Conservation (phyloP, 2,888 invertebrate species). For the Standfussiana lucernea region DNA sequence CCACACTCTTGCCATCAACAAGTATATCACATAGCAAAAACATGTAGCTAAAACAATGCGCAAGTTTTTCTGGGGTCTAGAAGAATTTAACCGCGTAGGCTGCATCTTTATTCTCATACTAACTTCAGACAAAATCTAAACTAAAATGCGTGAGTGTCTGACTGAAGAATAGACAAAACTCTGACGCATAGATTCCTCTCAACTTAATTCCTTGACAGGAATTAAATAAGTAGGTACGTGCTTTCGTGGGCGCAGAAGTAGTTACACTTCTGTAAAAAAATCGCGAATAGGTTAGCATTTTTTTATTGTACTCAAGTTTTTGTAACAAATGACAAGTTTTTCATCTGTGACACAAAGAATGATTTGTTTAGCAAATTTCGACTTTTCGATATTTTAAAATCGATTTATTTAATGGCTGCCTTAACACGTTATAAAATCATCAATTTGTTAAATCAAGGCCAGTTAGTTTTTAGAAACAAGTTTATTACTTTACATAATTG, state of each 20-base stretch:
- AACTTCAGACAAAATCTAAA: no score
- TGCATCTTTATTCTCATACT: no score
- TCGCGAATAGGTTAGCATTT: neutral
- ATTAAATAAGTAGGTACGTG: neutral
- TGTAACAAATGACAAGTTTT: neutral
- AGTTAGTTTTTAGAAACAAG: conserved; percentile 29
- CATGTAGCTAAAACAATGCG: neutral
- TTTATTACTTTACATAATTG: conserved; percentile 24
- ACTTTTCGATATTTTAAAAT: conserved; percentile 2
- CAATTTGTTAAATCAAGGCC: conserved; percentile 41
- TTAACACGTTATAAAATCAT: conserved; percentile 21
- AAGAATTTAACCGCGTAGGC: no score
- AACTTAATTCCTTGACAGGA: no score
- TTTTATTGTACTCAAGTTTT: neutral
- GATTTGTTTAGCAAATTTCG: conserved; percentile 3
- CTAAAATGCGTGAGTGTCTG: neutral
- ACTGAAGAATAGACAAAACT: no score
- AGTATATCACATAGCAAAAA: neutral
- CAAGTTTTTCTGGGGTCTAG: neutral
- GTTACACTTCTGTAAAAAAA: neutral
- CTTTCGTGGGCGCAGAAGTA: neutral
- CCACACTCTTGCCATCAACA: neutral
- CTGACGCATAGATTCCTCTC: no score
- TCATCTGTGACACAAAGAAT: neutral
- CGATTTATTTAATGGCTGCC: conserved; percentile 8